Percentiles rank a stretch among this genome's conserved stretches.
phyloP scores from a whole-genome alignment of 2,113 vertebrate species.

The Climacteris rufus region DNA sequence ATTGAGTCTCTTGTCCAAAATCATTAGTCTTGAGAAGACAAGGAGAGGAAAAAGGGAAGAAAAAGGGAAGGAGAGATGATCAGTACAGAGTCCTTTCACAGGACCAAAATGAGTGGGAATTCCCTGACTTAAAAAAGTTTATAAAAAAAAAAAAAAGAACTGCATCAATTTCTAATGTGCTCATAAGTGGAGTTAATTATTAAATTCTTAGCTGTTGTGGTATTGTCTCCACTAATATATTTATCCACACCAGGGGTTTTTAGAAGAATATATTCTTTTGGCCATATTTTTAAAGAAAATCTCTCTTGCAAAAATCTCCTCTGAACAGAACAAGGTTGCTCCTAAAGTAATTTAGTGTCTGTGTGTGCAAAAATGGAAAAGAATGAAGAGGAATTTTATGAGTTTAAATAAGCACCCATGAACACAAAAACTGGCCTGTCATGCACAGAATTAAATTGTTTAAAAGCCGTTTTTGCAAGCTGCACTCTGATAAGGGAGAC shows the following conservation, averaged over 20 bases:
- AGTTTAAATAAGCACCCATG: neutral
- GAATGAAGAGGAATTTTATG: neutral
- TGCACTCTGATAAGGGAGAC: neutral
- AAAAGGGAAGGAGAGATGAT: neutral
- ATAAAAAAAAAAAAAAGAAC: neutral
- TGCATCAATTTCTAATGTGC: neutral
- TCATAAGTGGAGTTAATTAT: neutral
- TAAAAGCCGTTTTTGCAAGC: constrained; percentile 28
- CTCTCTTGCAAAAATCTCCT: neutral
- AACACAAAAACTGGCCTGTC: constrained; percentile 45
- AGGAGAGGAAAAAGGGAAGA: neutral
- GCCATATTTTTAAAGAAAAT: neutral
- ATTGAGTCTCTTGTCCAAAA: neutral
- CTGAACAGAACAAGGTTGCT: neutral
- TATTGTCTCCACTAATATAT: neutral
- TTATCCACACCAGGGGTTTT: neutral
- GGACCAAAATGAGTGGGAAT: neutral
- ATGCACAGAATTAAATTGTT: constrained; percentile 9
- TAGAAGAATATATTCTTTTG: neutral
- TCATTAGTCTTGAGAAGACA: neutral
- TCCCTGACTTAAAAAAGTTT: neutral
- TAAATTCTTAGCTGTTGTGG: neutral
- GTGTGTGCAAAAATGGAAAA: neutral
- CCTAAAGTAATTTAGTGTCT: neutral
- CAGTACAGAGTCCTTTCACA: neutral